Conservation (phyloP, 2,113 vertebrate species). For the Phrynosoma platyrhinos region DNA sequence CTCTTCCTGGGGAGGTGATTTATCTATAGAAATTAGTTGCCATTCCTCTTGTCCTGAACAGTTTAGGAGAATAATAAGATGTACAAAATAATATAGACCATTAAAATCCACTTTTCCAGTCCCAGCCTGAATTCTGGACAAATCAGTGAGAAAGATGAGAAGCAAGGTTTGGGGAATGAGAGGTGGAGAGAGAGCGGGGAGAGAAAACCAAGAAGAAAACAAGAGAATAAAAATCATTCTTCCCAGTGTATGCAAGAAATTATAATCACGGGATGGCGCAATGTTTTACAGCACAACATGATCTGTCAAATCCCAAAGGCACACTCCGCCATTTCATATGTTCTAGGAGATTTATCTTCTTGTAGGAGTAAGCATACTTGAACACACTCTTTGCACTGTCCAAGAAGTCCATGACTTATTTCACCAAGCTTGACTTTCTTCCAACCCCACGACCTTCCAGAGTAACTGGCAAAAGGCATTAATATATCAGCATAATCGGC, state of each 20-base stretch:
- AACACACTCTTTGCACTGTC: neutral
- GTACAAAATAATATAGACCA: neutral
- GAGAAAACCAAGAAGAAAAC: neutral
- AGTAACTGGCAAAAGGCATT: accelerated
- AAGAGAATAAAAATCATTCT: neutral
- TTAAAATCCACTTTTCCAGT: neutral
- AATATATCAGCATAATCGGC: neutral
- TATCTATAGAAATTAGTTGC: too few relatives aligned
- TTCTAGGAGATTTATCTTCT: neutral
- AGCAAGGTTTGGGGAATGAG: neutral
- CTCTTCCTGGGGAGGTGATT: too few relatives aligned
- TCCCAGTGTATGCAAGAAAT: neutral
- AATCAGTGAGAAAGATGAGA: neutral
- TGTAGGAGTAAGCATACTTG: neutral
- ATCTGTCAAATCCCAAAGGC: neutral
- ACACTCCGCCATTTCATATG: neutral
- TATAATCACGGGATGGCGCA: accelerated
- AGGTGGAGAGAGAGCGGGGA: neutral
- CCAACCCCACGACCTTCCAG: neutral
- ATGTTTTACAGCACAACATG: accelerated
- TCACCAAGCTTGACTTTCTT: neutral
- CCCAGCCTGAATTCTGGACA: too few relatives aligned
- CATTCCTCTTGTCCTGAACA: neutral
- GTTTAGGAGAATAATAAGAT: neutral
- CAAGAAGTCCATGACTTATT: neutral